phyloP scores from a whole-genome alignment of 2,888 invertebrate genomes.

The Apamea sordens region DNA sequence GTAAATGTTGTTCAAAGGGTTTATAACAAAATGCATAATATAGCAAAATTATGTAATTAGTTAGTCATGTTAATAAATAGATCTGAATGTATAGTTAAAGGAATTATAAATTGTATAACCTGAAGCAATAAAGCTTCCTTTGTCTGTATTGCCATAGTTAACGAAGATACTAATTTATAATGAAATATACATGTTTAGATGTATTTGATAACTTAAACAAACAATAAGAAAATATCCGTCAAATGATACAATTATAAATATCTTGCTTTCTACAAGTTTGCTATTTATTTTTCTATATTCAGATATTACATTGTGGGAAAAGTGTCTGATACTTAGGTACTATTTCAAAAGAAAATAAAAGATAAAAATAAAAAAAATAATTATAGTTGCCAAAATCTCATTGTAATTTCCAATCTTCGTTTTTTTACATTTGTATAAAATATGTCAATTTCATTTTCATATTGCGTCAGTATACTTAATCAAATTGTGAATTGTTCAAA shows the following conservation, averaged over 20 bases:
- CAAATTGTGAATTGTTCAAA: constrained; percentile 24
- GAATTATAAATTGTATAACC: constrained; percentile 71
- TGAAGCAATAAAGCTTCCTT: constrained; percentile 79
- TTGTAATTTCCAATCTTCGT: constrained; percentile 20
- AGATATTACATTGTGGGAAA: constrained; percentile 29
- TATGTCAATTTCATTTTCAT: constrained; percentile 17
- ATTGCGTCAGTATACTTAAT: constrained; percentile 2
- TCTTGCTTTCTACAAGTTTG: constrained; percentile 35
- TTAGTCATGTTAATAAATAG: constrained; percentile 70
- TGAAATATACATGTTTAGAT: constrained; percentile 43
- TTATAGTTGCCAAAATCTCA: constrained; percentile 60
- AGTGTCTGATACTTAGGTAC: constrained; percentile 31
- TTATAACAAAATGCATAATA: constrained; percentile 46
- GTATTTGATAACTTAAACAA: constrained; percentile 43
- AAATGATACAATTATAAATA: constrained; percentile 47
- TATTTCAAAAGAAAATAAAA: constrained; percentile 16
- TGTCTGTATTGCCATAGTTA: constrained; percentile 66
- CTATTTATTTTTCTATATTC: constrained; percentile 42
- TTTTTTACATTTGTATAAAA: constrained; percentile 24
- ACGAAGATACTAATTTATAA: constrained; percentile 49
- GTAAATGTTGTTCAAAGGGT: constrained; percentile 41
- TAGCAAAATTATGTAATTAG: constrained; percentile 42
- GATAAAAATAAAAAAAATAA: background rate
- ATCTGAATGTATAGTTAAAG: constrained; percentile 77
- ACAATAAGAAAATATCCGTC: constrained; percentile 55